phyloP scores from a whole-genome alignment of 2,888 invertebrate species.

The Spisula subtruncata region DNA sequence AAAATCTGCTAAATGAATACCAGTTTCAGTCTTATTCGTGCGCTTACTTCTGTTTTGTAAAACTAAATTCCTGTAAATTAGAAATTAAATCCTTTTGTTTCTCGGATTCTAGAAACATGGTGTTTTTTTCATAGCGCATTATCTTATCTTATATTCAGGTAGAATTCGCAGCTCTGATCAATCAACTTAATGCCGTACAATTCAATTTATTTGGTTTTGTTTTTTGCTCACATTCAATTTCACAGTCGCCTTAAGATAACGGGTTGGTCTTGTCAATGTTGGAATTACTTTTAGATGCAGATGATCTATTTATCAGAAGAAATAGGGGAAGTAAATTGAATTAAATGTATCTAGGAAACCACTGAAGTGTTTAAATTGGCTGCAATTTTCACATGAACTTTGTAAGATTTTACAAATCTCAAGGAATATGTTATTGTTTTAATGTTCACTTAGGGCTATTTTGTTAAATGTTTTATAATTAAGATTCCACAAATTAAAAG shows the following conservation, averaged over 20 bases:
- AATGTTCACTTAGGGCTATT: too few species aligned
- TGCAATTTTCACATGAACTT: not conserved
- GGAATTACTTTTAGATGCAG: slow-evolving; percentile 15
- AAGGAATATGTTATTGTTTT: not conserved
- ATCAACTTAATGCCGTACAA: slow-evolving; percentile 2
- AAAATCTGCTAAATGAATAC: not conserved
- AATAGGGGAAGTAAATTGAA: not conserved
- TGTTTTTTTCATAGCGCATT: slow-evolving; percentile 6
- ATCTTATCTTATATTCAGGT: not conserved
- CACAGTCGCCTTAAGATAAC: slow-evolving; percentile 29
- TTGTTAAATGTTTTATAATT: too few species aligned
- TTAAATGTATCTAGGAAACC: slow-evolving; percentile 10
- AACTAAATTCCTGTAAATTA: slow-evolving; percentile 1
- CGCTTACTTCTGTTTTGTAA: not conserved
- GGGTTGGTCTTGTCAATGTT: slow-evolving; percentile 4
- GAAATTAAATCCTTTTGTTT: not conserved
- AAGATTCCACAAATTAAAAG: too few species aligned
- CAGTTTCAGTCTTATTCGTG: not conserved
- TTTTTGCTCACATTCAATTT: slow-evolving; percentile 1
- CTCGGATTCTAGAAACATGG: not conserved
- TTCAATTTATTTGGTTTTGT: slow-evolving; percentile 25
- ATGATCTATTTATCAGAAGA: slow-evolving; percentile 18
- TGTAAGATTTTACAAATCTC: not conserved
- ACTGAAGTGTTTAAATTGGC: slow-evolving; percentile 3
- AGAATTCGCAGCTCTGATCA: not conserved